A percentile compares a stretch with the other conserved stretches of the same genome.
Evolutionary conservation across 2,113 vertebrate genomes (phyloP).

Genomic region (Pandion haliaetus): DNA sequence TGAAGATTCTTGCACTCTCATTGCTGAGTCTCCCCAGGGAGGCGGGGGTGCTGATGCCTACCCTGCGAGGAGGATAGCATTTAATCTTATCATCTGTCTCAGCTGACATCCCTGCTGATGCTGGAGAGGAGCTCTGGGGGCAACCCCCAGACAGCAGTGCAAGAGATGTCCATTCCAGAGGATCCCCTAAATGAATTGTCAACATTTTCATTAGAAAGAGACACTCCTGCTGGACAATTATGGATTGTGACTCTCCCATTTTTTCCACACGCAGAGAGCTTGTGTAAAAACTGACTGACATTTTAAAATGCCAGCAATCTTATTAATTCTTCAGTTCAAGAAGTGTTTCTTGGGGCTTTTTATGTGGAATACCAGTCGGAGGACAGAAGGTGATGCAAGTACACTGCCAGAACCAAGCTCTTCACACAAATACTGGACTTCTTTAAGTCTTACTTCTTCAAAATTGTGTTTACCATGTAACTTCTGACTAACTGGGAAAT

Average conservation of each 20-base stretch:
- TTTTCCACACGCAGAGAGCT: not conserved
- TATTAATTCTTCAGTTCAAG: slow-evolving; percentile 42
- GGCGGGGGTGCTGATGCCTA: not conserved
- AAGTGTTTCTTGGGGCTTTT: not conserved
- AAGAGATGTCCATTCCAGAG: not conserved
- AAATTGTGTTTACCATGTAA: not conserved
- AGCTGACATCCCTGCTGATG: not conserved
- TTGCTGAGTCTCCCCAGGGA: not conserved
- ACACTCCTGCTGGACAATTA: not conserved
- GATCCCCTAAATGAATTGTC: not conserved
- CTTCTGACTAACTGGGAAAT: not conserved
- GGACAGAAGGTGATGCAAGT: not conserved
- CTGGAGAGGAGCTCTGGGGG: not conserved
- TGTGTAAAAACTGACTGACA: slow-evolving; percentile 48
- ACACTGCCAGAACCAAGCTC: not conserved
- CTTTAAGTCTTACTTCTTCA: not conserved
- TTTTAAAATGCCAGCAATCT: slow-evolving; percentile 53
- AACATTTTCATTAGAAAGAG: slow-evolving; percentile 31
- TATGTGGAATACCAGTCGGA: not conserved
- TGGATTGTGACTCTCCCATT: not conserved
- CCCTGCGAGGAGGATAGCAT: not conserved
- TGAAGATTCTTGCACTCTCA: not conserved
- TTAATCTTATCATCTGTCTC: slow-evolving; percentile 43
- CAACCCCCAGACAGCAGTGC: not conserved
- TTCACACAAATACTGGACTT: not conserved